Base-by-base conservation (phyloP, 2,797 vertebrate species). In the Silurus lanzhouensis region DNA sequence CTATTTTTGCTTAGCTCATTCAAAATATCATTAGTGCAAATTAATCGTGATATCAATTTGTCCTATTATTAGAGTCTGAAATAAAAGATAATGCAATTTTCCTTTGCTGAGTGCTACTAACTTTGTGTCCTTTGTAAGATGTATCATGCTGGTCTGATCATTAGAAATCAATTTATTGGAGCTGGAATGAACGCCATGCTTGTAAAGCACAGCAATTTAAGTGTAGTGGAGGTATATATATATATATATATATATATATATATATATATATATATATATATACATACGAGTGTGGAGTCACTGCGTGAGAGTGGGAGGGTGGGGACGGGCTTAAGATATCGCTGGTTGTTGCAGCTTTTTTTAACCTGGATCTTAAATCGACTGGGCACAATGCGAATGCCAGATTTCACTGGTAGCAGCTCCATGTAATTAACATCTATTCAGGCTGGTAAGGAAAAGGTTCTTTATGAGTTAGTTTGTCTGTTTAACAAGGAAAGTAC, bases 401-500 rank as follows among this genome's bases (percentile, higher is more conserved):
- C 76, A 44, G 13, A 76, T 81, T 84, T 84, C 86, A 86, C 90
- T 89, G 85, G 86, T 81, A 89, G 79, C 84, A 80, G 87, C 89
- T 89, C 83, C 15, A 58, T 92, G 89, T 94, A 93, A 94, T 95
- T 94, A 94, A 90, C 88, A 91, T 92, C 87, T 67, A 91, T 92
- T 91, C 89, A 83, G 85, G 89, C 89, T 88, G 72, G 84, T 83
- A 85, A 80, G 77, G 89, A 88, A 89, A 83, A 84, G 77, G 84
- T 89, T 88, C 91, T 92, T 92, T 93, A 90, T 89, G 87, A 90
- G 83, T 86, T 86, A 92, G 89, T 91, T 90, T 92, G 86, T 89
- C 38, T 86, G 90, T 93, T 92, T 92, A 93, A 93, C 91, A 93
- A 89, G 88, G 88, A 92, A 92, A 94, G 92, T 92, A 90, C 89